Conservation (phyloP, 1,140 invertebrate genomes). For the Mactra quadrangularis region DNA sequence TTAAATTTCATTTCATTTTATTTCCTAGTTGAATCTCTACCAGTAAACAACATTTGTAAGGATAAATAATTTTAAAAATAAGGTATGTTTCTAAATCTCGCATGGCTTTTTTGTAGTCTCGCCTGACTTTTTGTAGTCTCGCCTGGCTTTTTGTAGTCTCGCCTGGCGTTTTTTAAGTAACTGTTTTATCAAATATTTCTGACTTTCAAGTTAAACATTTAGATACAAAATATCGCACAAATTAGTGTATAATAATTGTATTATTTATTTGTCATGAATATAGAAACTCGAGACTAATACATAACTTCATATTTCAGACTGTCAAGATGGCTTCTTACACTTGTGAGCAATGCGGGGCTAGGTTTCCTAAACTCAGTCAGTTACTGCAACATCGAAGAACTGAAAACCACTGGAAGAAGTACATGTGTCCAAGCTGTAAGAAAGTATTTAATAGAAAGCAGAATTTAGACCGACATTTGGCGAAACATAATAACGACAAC, state of each 20-base stretch:
- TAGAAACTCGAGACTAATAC: background rate
- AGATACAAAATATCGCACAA: background rate
- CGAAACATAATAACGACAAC: slow-evolving; percentile 9
- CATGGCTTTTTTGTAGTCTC: too few species aligned
- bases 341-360: slow-evolving; percentile 16
- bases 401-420: slow-evolving; percentile 18
- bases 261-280: background rate
- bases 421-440: slow-evolving; percentile 10
- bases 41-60: background rate
- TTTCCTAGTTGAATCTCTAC: slow-evolving; percentile 1
- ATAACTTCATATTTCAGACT: background rate
- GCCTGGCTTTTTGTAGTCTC: too few species aligned
- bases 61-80: background rate
- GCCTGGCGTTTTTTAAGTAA: too few species aligned
- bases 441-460: slow-evolving; percentile 2
- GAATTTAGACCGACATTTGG: slow-evolving; percentile 14
- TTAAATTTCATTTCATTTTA: background rate
- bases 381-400: slow-evolving; percentile 19
- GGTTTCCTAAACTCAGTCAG: slow-evolving; percentile 30
- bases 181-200: background rate
- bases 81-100: too few species aligned
- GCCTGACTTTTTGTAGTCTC: background rate
- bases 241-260: background rate
- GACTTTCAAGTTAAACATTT: background rate
- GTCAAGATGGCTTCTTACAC: background rate